Base-by-base conservation (phyloP, 2,113 vertebrate genomes). In the Trichechus manatus region DNA sequence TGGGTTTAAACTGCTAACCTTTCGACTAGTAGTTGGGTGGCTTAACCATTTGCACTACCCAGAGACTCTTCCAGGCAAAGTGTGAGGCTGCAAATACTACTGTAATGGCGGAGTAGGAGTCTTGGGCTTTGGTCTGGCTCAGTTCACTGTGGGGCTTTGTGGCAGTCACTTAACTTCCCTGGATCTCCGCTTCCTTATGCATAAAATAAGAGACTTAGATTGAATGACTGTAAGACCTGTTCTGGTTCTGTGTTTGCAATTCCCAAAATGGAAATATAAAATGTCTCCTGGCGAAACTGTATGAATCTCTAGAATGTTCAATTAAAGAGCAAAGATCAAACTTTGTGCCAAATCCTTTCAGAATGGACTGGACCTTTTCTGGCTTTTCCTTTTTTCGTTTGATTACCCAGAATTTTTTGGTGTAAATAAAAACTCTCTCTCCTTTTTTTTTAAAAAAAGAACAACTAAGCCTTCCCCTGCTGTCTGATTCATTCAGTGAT, bases 401-500 rank as follows among this genome's bases (percentile, higher is more conserved):
- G 63, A 53, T 75, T 89, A 79, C 17, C 56, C 39, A 50, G 27
- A 36, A 33, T 64, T 39, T 85, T 87, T 95, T 64, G 31, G 25
- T 97, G 59, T 97, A 96, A 97, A 96, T 82, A 97, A 96, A 94
- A 89, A 44, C 9, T 90, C 66, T 20, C 50, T 77, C 80, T 96
- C 86, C 74, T 81, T 74, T 70, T 91, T 97, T 91, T 78, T 85
- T 84, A 90, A 53, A 53, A 53, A 53, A 10, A 13, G 6, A 53
- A 53, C 50, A 8, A 92, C 82, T 75, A 91, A 91, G 53, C 29
- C 39, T 94, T 89, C 36, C 7, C 68, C 29, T 89, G 77, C 64
- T 92, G 83, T 97, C 93, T 95, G 93, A 97, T 79, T 97, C 92
- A 95, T 92, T 95, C 89, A 94, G n/a, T 79, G 84, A 92, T 96